Base-by-base conservation (phyloP, 2,797 vertebrate genomes). In the Fistularia commersonii region DNA sequence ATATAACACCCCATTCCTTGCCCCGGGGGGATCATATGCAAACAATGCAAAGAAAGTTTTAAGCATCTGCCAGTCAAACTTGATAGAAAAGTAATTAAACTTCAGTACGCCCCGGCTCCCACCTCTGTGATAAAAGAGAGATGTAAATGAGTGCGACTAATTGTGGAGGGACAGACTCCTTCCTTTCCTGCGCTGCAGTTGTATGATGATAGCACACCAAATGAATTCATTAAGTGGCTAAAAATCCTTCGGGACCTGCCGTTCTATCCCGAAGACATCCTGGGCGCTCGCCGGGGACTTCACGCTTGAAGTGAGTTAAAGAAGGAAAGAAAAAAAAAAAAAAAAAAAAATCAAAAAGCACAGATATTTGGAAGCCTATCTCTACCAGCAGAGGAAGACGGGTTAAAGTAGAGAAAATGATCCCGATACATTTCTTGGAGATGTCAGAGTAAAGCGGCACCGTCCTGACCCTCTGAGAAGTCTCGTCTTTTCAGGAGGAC, bases 71-170 rank as follows among this genome's bases (percentile, higher is more conserved):
- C 77, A 79, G 64, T 80, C 78, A 81, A 83, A 73, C 56, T 56
- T 70, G 64, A 70, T 62, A 72, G 70, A 64, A 66, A 74, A 83
- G 74, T 89, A 87, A 88, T 87, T 86, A 86, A 83, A 73, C 34
- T 67, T 58, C 46, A 56, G 65, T 41, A 51, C 34, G 40, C 71
- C 59, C 72, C 13, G 53, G 43, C 49, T 82, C 80, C 78, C 78
- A 59, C 55, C 71, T 68, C 76, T 57, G 74, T 53, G 74, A 85
- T 86, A 77, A 85, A 84, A 72, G 58, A 67, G 66, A 76, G 56
- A 85, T 86, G 81, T 76, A 85, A 86, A 87, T 85, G 74, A 83
- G 73, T 51, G 54, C 37, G 56, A 45, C 66, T 87, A 86, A 84
- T 83, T 83, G 74, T 74, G 49, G 72, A 61, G 64, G 77, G 70